phyloP scores from a whole-genome alignment of 2,797 vertebrate genomes.

The Clangula hyemalis region DNA sequence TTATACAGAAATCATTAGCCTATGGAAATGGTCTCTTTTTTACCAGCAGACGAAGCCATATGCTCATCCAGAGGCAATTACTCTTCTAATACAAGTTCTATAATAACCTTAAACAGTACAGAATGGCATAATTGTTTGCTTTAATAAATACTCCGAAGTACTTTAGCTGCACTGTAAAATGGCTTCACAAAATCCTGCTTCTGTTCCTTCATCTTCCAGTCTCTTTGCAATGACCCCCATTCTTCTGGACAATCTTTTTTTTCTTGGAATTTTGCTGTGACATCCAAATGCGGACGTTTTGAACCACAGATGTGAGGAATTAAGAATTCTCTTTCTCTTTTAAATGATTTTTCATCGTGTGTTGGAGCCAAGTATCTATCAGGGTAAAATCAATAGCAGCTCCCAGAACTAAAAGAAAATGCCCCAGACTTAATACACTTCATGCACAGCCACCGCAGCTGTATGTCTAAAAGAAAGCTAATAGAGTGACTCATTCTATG shows the following conservation, averaged over 20 bases:
- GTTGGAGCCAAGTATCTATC: slow-evolving; percentile 40
- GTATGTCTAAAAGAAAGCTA: slow-evolving; percentile 41
- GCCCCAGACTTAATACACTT: slow-evolving; percentile 48
- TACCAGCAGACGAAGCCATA: background rate
- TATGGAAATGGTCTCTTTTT: slow-evolving; percentile 17
- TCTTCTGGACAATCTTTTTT: slow-evolving; percentile 28
- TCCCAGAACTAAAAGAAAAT: slow-evolving; percentile 62
- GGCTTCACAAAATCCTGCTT: slow-evolving; percentile 51
- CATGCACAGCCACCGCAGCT: slow-evolving; percentile 11
- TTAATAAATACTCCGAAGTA: slow-evolving; percentile 63
- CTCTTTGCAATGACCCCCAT: slow-evolving; percentile 1
- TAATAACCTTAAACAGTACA: slow-evolving; percentile 39
- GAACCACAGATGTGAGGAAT: slow-evolving; percentile 61
- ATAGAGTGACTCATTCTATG: slow-evolving; percentile 39
- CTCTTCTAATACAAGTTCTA: slow-evolving; percentile 15
- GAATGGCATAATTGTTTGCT: slow-evolving; percentile 49
- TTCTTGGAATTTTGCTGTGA: slow-evolving; percentile 28
- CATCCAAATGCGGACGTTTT: slow-evolving; percentile 35
- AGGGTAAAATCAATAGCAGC: slow-evolving; percentile 51
- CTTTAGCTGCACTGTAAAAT: slow-evolving; percentile 29
- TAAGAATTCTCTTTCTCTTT: slow-evolving; percentile 47
- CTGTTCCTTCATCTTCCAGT: slow-evolving; percentile 37
- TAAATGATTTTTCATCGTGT: slow-evolving; percentile 40
- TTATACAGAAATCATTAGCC: slow-evolving; percentile 26
- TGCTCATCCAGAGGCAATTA: slow-evolving; percentile 52